Base-by-base conservation (phyloP, 2,113 vertebrate species). In the Chlamydotis undulata region DNA sequence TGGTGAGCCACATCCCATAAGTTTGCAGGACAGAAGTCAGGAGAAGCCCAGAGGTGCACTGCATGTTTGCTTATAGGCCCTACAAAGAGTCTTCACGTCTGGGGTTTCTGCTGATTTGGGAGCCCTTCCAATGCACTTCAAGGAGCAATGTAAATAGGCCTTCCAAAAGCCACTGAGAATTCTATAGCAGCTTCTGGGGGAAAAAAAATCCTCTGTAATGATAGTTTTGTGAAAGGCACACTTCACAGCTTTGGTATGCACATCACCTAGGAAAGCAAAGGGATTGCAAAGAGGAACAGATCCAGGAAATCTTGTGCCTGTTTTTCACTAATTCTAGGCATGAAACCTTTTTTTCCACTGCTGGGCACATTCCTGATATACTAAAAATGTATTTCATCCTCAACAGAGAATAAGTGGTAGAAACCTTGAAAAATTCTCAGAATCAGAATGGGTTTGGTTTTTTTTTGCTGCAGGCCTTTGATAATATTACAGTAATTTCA, bases 31-130 rank as follows among this genome's bases (percentile, higher is more conserved):
- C 24, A 59, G 41, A 39, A 56, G 26, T n/a, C 56, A 24, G 65
- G 29, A 78, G 26, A 16, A 71, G 6, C 57, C n/a, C 39, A 60
- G 71, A 60, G 5, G 2, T 63, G 21, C 29, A 24, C 16, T 33
- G 33, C 31, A 47, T 0, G 0, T 64, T 81, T 4, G 3, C 16
- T 21, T 61, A 13, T 14, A 63, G 63, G 9, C 6, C 8, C 13
- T 69, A n/a, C 25, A 6, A 28, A 68, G 37, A 73, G 21, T 21
- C 65, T 50, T 5, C 3, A 7, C 39, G 64, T 64, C 28, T 75
- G 61, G 14, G 16, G 5, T 31, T 83, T 71, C 57, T 89, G 37
- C 37, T 68, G 22, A 25, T 93, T 65, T 59, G n/a, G 12, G 22
- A 67, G 4, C 91, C 39, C 6, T 4, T 69, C 35, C 55, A 87